Base-by-base conservation (phyloP, 2,888 invertebrate species). In the Argyresthia albistria region DNA sequence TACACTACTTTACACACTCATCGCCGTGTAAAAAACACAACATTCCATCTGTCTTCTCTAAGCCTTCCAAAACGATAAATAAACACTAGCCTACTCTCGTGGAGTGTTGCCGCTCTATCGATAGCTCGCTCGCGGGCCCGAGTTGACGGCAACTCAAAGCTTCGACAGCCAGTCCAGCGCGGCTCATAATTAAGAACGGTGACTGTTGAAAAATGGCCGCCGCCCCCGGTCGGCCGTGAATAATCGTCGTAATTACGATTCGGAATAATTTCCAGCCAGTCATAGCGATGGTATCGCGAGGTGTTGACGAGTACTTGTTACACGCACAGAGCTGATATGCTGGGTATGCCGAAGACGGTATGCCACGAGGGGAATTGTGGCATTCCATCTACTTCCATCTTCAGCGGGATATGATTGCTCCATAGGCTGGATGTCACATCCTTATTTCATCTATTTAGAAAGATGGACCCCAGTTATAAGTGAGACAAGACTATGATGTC, bases 141-240 rank as follows among this genome's bases (percentile, higher is more conserved):
- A 81, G 79, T 82, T 84, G 86, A 83, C 86, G 86, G 86, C 78
- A 76, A 66, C 83, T 86, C 86, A 87, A 86, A 86, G 86, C 83
- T 80, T 86, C 86, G 86, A 86, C 86, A 84, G 86, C 69, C 86
- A 25, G 83, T 84, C 86, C 86, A 83, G 73, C 77, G 70, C 77
- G 76, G 80, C 78, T 86, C 84, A 86, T 87, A 87, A 86, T 87
- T 87, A 87, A 87, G 87, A 87, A 87, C 82, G 83, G 87, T 87
- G 87, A 87, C 87, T 87, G 84, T 86, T 86, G 86, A 86, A 87
- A 87, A 87, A 87, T 86, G 83, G 83, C 83, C 67, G 84, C 84
- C 84, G 86, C 84, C 86, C 86, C 86, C 83, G 84, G 86, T 84
- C 83, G 80, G 81, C 87, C 87, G 86, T 87, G 86, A 87, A 87